Percentiles rank a stretch among this genome's conserved stretches.
These are phyloP conservation scores for Cephus sareptanus DNA, from an alignment of 2,888 invertebrate species.

Conservation along the genomic window DNA sequence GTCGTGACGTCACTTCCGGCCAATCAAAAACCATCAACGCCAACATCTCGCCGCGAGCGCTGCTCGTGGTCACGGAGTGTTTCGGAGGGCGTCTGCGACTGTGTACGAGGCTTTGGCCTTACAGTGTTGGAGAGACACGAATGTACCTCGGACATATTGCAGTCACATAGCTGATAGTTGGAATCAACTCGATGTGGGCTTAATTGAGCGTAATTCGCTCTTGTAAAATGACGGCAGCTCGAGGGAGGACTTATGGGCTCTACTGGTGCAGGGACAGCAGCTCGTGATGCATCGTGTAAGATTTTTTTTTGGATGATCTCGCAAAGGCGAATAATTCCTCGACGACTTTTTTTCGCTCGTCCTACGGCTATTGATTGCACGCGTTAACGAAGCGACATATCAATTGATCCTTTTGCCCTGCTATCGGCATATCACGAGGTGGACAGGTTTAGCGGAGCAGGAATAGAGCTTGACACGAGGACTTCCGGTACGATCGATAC, in stretches of 20 bases:
- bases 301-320: not conserved
- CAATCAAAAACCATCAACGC: conserved; percentile 64
- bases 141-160: not conserved
- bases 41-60: conserved; percentile 21
- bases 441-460: not conserved
- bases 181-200: conserved; percentile 39
- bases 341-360: not conserved
- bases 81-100: not conserved
- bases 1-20: conserved; percentile 63
- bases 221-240: conserved; percentile 18
- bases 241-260: not conserved
- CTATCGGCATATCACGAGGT: not conserved
- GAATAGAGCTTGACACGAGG: conserved; percentile 7
- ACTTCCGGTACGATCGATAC: conserved; percentile 12
- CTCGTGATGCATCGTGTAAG: not conserved
- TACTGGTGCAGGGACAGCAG: not conserved
- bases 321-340: not conserved
- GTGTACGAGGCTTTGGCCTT: not conserved
- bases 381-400: not conserved
- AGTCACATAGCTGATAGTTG: conserved; percentile 15
- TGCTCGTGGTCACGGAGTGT: not conserved
- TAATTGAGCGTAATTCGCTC: conserved; percentile 50
- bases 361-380: not conserved
- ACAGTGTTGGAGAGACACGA: not conserved
- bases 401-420: not conserved